phyloP scores from a whole-genome alignment of 2,888 invertebrate species.

The Cerastoderma edule region DNA sequence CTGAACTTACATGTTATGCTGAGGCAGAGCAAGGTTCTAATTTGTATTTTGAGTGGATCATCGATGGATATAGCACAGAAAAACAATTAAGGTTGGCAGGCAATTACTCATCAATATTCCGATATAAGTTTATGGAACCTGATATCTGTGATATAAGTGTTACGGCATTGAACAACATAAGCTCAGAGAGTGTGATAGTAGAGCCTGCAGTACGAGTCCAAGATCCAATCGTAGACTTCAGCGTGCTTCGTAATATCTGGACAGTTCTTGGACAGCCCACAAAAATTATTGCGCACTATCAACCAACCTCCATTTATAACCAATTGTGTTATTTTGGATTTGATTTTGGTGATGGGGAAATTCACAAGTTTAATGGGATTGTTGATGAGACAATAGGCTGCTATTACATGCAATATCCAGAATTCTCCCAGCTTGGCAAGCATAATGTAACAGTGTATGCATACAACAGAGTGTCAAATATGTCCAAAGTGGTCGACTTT shows the following conservation, averaged over 20 bases:
- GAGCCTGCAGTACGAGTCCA: constrained; percentile 39
- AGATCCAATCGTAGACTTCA: constrained; percentile 43
- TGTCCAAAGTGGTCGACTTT: constrained; percentile 55
- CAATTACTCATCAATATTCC: constrained; percentile 39
- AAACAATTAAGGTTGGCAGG: constrained; percentile 28
- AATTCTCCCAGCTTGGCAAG: constrained; percentile 46
- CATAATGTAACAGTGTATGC: constrained; percentile 69
- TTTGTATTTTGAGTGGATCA: constrained; percentile 71
- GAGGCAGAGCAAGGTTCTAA: constrained; percentile 68
- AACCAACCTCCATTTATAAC: constrained; percentile 21
- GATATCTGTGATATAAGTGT: constrained; percentile 50
- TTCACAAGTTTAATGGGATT: constrained; percentile 9
- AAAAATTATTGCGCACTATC: constrained; percentile 28
- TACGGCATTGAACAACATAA: constrained; percentile 51
- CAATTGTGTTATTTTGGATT: constrained; percentile 38
- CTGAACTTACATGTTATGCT: constrained; percentile 65
- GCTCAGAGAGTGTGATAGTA: constrained; percentile 24
- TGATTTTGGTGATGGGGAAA: constrained; percentile 45
- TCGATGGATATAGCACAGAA: constrained; percentile 40
- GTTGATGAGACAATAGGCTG: neutral
- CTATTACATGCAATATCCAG: constrained; percentile 1
- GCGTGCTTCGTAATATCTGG: constrained; percentile 25
- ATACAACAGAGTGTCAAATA: constrained; percentile 71
- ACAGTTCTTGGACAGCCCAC: constrained; percentile 41
- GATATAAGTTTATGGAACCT: constrained; percentile 33